A percentile compares a stretch with the other conserved stretches of the same genome.
phyloP scores from a whole-genome alignment of 2,888 invertebrate species.

The Cyclophora punctaria region DNA sequence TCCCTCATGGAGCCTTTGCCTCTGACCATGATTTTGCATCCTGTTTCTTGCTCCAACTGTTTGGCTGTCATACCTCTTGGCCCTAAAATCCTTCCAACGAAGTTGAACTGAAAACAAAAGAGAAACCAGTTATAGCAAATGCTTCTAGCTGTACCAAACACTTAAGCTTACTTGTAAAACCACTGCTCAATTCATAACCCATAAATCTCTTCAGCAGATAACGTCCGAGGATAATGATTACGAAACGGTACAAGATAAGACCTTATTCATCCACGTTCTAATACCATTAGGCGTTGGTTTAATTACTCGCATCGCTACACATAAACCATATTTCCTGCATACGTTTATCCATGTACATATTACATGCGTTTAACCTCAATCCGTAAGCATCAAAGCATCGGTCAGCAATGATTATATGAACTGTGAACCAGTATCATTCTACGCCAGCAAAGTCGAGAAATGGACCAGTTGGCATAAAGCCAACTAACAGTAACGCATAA shows the following conservation, averaged over 20 bases:
- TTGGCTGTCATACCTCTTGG: slow-evolving; percentile 99
- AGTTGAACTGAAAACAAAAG: slow-evolving; percentile 91
- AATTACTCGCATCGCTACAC: slow-evolving; percentile 59
- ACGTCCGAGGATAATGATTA: slow-evolving; percentile 23
- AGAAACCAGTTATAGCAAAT: too few relatives aligned
- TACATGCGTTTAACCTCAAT: slow-evolving; percentile 57
- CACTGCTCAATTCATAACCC: neutral
- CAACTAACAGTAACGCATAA: slow-evolving; percentile 39
- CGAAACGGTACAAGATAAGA: slow-evolving; percentile 27
- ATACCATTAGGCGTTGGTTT: slow-evolving; percentile 50
- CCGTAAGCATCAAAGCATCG: slow-evolving; percentile 58
- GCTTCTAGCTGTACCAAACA: too few relatives aligned
- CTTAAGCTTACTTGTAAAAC: too few relatives aligned
- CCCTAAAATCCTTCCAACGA: slow-evolving; percentile 99
- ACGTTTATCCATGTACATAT: slow-evolving; percentile 29
- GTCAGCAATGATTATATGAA: slow-evolving; percentile 58
- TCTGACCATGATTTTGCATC: slow-evolving; percentile 99
- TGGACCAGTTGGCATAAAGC: slow-evolving; percentile 59
- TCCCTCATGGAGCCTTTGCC: slow-evolving; percentile 99
- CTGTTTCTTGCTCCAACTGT: slow-evolving; percentile 99
- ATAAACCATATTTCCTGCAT: slow-evolving; percentile 56
- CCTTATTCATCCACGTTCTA: slow-evolving; percentile 31
- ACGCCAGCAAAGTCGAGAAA: slow-evolving; percentile 49
- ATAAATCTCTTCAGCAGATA: slow-evolving; percentile 19
- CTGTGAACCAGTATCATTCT: slow-evolving; percentile 65